phyloP scores from a whole-genome alignment of 92 coral and sea anemone species.

The Hydrozoanthus gracilis region DNA sequence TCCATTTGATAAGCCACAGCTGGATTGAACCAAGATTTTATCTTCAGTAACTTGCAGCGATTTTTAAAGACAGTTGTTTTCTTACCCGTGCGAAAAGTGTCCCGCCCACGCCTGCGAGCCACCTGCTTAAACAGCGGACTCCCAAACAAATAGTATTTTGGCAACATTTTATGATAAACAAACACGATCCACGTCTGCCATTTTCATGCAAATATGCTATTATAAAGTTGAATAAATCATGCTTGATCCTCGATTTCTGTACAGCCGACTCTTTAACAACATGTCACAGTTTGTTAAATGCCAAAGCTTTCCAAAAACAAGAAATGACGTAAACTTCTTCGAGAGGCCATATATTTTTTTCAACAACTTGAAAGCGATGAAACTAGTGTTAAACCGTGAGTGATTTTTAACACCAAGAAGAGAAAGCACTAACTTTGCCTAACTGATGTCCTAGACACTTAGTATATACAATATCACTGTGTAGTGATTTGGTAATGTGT shows the following conservation, averaged over 20 bases:
- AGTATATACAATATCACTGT: slow-evolving; percentile 6
- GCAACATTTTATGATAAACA: slow-evolving; percentile 13
- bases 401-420: neutral
- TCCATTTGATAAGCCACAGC: too few relatives aligned
- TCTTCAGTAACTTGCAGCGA: too few relatives aligned
- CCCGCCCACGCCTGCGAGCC: slow-evolving; percentile 32
- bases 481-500: slow-evolving; percentile 19
- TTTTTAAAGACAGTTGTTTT: too few relatives aligned
- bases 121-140: slow-evolving; percentile 34
- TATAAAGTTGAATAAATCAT: slow-evolving; percentile 17
- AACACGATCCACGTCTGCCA: neutral
- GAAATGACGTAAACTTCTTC: neutral
- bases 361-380: neutral
- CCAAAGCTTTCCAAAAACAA: neutral
- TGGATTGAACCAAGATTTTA: too few relatives aligned
- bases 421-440: neutral
- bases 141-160: slow-evolving; percentile 2
- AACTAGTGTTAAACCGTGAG: neutral
- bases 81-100: too few relatives aligned
- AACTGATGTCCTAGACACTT: neutral
- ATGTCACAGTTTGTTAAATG: neutral
- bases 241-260: neutral
- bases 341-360: neutral
- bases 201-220: slow-evolving; percentile 38
- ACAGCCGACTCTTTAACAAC: too few relatives aligned